Evolutionary conservation across 2,797 vertebrate species (phyloP), one percentile per base, ranked within the genome.

Genomic region (Pseudotriccus pelzelni): DNA sequence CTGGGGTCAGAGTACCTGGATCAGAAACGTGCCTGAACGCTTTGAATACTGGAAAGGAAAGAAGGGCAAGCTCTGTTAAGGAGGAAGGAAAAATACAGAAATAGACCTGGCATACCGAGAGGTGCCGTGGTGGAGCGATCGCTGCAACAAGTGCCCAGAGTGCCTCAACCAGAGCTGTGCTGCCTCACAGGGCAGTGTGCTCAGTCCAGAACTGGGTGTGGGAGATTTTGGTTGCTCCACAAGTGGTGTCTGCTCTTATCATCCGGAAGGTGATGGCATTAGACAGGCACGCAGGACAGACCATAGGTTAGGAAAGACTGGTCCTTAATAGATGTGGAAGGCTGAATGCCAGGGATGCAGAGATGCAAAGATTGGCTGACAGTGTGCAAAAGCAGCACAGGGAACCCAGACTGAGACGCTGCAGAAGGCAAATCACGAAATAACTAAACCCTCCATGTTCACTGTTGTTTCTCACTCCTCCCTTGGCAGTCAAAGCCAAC

Each of bases 251-350:
- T 84, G 78, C 74, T 92, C 27, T 63, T 95, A 77, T 32, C 90
- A 82, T 14, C 82, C 2, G 50, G 94, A 94, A 94, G 84, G 70
- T 92, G 94, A 94, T 86, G 58, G 77, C 17, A 70, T 82, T 66
- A 50, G 39, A 68, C 53, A 94, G 87, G 79, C 83, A 92, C 1
- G 76, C 82, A 37, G 94, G n/a, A 62, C 69, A 88, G 91, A 94
- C 94, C 95, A 14, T 21, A 50, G 34, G 82, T 93, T 83, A 90
- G 91, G 93, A 95, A 92, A 94, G 82, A 30, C 94, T 81, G 58
- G 34, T 62, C 69, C 68, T 81, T 94, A 93, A 83, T 73, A 91
- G 87, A 62, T 78, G 87, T 24, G 87, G 69, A 78, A 89, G 59
- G 24, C 69, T 73, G 24, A 91, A 76, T 86, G 49, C 30, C 77